Percentiles rank a stretch among this genome's conserved stretches.
phyloP scores from a whole-genome alignment of 2,888 invertebrate species.

The Alitta virens region DNA sequence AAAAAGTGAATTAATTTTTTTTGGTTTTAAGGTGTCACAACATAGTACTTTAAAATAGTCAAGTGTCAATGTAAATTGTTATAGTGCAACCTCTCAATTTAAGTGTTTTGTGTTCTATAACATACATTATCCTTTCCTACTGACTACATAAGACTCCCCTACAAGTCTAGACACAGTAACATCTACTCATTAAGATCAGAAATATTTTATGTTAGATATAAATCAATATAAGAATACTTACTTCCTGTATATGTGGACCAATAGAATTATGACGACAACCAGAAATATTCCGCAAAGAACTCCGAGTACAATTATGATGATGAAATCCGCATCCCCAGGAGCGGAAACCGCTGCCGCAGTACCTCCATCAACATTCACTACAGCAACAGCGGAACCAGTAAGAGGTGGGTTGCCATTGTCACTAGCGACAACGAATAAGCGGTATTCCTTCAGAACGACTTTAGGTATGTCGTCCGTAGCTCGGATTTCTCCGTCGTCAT shows the following conservation, averaged over 20 bases:
- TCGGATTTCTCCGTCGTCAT: background rate
- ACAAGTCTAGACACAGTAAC: too few species aligned
- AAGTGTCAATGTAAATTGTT: too few species aligned
- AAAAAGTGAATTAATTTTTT: too few species aligned
- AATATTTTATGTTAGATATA: too few species aligned
- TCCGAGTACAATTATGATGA: slow-evolving; percentile 14
- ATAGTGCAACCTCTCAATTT: too few species aligned
- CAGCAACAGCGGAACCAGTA: slow-evolving; percentile 6
- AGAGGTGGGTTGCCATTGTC: slow-evolving; percentile 16
- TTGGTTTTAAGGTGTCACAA: too few species aligned
- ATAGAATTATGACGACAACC: slow-evolving; percentile 5
- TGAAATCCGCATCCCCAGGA: slow-evolving; percentile 1
- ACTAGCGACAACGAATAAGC: slow-evolving; percentile 5
- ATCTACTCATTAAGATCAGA: too few species aligned
- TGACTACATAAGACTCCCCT: too few species aligned
- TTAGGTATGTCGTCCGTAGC: background rate
- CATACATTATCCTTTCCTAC: too few species aligned
- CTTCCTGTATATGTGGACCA: slow-evolving; percentile 16
- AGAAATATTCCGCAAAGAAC: slow-evolving; percentile 12
- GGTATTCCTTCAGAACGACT: background rate
- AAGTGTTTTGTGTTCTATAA: too few species aligned
- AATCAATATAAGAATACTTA: slow-evolving; percentile 9
- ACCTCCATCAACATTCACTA: background rate
- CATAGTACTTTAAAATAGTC: too few species aligned
- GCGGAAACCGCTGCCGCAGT: background rate